Evolutionary conservation across 2,113 vertebrate genomes (phyloP), one percentile per base, ranked within the genome.

Genomic region (Thinocorus orbignyianus): DNA sequence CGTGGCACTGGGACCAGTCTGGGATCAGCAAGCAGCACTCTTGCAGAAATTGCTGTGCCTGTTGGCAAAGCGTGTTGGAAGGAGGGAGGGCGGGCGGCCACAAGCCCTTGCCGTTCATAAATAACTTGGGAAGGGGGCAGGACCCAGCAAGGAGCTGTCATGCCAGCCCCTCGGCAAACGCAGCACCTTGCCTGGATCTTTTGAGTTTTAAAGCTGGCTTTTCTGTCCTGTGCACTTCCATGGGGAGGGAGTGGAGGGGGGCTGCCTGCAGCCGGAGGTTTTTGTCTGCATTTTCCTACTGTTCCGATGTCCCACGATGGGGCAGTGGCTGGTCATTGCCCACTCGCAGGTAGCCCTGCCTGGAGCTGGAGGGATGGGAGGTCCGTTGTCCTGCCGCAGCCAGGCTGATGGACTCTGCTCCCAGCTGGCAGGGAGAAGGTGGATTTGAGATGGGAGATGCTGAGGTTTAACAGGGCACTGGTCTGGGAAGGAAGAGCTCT

Each of bases 1-100:
- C 2, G 8, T 2, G 3, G 41, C 1, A 0, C 58, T 60, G 0
- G 2, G 37, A 19, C 13, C 52, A 24, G 24, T 48, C 23, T 1
- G 4, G 42, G 42, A 31, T 28, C 61, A 23, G 68, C n/a, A 11
- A 44, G 22, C 60, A 37, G 51, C 13, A 2, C 60, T 79, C 44
- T 49, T 44, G 25, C 69, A 35, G 22, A 33, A 14, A 13, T n/a
- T 10, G 13, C 7, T 42, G 88, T 82, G 77, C 78, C 92, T 66
- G 0, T 44, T 58, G 65, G 76, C 64, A 41, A 20, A 62, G 62
- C 0, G 13, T 14, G 74, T 17, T 74, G 81, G 92, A 72, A 49
- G 51, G 49, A 72, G 69, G 55, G 66, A 69, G 9, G 69, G 73
- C 30, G 77, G 66, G 64, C 11, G 61, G 74, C 71, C 35, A 57